A percentile compares a stretch with the other conserved stretches of the same genome.
phyloP scores from a whole-genome alignment of 2,113 vertebrate species.

The Spheniscus mendiculus region DNA sequence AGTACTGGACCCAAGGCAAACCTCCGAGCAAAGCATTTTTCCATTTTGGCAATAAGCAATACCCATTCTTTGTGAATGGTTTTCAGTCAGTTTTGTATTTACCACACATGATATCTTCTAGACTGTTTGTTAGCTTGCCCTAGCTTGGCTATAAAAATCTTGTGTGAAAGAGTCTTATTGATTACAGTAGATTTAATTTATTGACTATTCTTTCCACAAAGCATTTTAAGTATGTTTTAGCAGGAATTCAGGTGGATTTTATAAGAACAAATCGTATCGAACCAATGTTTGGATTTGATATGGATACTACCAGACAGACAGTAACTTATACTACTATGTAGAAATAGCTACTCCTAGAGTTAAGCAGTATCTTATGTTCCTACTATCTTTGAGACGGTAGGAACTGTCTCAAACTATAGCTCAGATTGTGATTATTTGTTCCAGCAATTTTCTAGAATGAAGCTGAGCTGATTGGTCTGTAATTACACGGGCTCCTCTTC shows the following conservation, averaged over 20 bases:
- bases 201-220: neutral
- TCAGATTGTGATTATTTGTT: neutral
- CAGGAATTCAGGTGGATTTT: neutral
- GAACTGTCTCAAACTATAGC: too few relatives aligned
- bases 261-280: neutral
- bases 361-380: neutral
- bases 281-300: neutral
- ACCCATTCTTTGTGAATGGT: neutral
- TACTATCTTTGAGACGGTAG: neutral
- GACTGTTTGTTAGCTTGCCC: neutral
- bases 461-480: neutral
- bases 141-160: neutral
- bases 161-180: neutral
- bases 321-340: neutral
- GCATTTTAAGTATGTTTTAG: neutral
- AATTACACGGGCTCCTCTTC: neutral
- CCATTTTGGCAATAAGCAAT: neutral
- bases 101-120: neutral
- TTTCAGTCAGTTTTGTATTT: neutral
- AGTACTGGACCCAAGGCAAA: neutral
- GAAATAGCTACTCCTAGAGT: neutral
- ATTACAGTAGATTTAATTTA: neutral
- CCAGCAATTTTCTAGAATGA: neutral
- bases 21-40: neutral
- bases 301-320: neutral